Evolutionary conservation across 2,888 invertebrate genomes (phyloP).

Genomic region (Fissipunctia ypsillon): DNA sequence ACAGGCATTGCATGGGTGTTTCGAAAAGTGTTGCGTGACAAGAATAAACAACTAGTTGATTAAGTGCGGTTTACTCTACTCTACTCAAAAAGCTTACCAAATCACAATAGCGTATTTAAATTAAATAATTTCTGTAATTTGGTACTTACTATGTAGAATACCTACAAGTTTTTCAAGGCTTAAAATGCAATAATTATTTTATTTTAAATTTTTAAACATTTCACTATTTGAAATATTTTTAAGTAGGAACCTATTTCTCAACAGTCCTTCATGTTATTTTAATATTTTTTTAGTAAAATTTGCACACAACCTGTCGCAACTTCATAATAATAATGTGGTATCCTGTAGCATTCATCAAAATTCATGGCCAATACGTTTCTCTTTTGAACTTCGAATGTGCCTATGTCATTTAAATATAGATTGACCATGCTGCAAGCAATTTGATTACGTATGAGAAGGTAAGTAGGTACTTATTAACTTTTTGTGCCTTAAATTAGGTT

Average conservation of each 20-base stretch:
- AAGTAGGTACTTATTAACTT: neutral
- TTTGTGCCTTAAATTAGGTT: neutral
- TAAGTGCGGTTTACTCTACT: too few species aligned
- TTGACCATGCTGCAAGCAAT: neutral
- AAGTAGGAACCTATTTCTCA: constrained; percentile 22
- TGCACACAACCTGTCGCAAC: constrained; percentile 38
- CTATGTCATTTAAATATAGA: constrained; percentile 7
- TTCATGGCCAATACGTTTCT: constrained; percentile 62
- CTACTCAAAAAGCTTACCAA: neutral
- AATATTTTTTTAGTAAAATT: constrained; percentile 24
- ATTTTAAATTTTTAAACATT: constrained; percentile 6
- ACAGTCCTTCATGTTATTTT: constrained; percentile 41
- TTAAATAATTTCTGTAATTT: neutral
- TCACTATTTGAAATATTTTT: constrained; percentile 6
- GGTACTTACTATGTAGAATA: neutral
- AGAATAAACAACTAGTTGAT: neutral
- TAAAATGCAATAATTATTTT: constrained; percentile 1
- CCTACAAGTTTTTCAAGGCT: constrained; percentile 2
- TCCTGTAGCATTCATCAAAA: constrained; percentile 64
- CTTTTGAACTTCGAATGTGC: constrained; percentile 52
- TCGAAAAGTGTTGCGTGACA: neutral
- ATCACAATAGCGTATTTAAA: too few species aligned
- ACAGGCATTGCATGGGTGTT: neutral
- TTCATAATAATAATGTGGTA: constrained; percentile 40
- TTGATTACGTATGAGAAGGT: neutral